Percentiles rank a stretch among this genome's conserved stretches.
These are phyloP conservation scores for Clostera curtula DNA, from an alignment of 2,888 invertebrate species.

Conservation along the genomic window DNA sequence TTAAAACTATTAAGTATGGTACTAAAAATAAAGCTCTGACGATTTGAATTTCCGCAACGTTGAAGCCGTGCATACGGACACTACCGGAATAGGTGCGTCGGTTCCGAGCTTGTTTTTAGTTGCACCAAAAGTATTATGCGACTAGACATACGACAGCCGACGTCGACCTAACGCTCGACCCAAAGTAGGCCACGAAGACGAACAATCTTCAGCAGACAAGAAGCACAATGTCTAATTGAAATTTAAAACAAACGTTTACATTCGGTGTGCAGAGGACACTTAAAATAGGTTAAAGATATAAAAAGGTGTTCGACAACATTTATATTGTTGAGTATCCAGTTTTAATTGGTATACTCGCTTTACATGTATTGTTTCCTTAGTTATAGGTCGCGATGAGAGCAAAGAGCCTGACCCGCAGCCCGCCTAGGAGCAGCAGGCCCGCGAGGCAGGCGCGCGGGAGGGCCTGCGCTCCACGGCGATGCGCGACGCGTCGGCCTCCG, in stretches of 20 bases:
- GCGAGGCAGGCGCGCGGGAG: slow-evolving; percentile 75
- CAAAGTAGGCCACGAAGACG: background rate
- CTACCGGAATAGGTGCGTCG: slow-evolving; percentile 1
- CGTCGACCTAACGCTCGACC: slow-evolving; percentile 2
- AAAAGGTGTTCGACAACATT: too few relatives aligned
- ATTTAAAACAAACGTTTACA: too few relatives aligned
- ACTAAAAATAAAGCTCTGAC: slow-evolving; percentile 7
- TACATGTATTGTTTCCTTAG: too few relatives aligned
- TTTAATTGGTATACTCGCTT: too few relatives aligned
- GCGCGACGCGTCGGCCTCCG: slow-evolving; percentile 77
- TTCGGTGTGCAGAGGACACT: too few relatives aligned
- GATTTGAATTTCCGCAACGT: slow-evolving; percentile 9
- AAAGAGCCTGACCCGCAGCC: too few relatives aligned
- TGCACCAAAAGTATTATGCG: slow-evolving; percentile 25
- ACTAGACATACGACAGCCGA: slow-evolving; percentile 23
- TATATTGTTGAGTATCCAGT: too few relatives aligned
- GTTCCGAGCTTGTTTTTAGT: slow-evolving; percentile 5
- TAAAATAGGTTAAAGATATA: too few relatives aligned
- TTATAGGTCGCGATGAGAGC: too few relatives aligned
- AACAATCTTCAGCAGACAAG: too few relatives aligned
- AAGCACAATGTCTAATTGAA: too few relatives aligned
- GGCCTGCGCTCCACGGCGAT: slow-evolving; percentile 82
- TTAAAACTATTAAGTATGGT: too few relatives aligned
- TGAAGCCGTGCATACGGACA: slow-evolving; percentile 1
- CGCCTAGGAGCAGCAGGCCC: slow-evolving; percentile 64